Base-by-base conservation (phyloP, 2,888 invertebrate genomes). In the Brachylomia viminalis region DNA sequence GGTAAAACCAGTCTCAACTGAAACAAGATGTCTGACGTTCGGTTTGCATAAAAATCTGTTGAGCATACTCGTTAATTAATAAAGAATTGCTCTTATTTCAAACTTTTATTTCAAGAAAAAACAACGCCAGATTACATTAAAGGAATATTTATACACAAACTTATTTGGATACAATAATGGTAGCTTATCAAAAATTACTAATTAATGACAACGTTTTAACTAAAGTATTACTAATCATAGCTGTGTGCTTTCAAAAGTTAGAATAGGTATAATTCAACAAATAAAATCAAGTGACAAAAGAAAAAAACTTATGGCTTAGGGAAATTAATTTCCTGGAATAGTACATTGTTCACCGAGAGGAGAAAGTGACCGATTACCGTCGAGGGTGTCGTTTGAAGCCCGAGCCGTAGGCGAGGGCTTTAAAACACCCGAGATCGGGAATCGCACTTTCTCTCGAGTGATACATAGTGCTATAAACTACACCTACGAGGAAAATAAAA, bases 1-100 rank as follows among this genome's bases (percentile, higher is more conserved):
- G 79, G 81, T 79, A 81, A 75, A 75, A 79, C 61, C 81, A 67
- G 79, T 75, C 47, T 27, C 0, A 20, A 33, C 30, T 66, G 65
- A 61, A 61, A 79, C 72, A 61, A 61, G 61, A 79, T 71, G 52
- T 38, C 38, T 2, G 52, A 20, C 52, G 38, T 38, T 61, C 20
- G 11, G 49, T 58, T 52, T 11, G 45, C 27, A 47, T 73, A 58
- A 27, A 58, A 58, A 74, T 38, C 47, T 3, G 38, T 30, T 74
- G 59, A 10, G 58, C 58, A 61, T 77, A 47, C 20, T 61, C 52
- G 17, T 47, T 47, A 27, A 61, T 73, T 52, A n/a, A 73, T 58
- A 23, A 30, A 70, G 52, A 17, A 38, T n/a, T n/a, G n/a, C n/a
- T n/a, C n/a, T n/a, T n/a, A 5, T 30, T n/a, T 27, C 20, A 3